Percentiles rank a stretch among this genome's conserved stretches.
phyloP scores from a whole-genome alignment of 2,888 invertebrate species.

The Xanthia icteritia region DNA sequence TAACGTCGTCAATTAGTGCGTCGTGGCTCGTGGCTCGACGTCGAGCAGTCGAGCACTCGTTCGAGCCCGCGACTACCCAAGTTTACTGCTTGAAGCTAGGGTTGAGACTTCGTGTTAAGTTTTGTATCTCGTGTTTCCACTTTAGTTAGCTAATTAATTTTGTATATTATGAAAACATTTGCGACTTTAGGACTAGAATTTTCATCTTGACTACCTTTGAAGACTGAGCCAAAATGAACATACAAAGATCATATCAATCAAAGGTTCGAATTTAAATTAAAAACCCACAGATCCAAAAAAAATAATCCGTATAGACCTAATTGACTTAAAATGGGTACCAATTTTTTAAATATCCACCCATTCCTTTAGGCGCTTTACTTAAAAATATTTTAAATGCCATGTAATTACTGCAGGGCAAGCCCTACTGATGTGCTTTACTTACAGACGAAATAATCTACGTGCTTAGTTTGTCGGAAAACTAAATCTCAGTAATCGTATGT shows the following conservation, averaged over 20 bases:
- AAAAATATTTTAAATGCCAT: not conserved
- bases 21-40: constrained; percentile 70
- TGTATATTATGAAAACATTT: not conserved
- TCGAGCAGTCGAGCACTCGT: constrained; percentile 68
- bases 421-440: constrained; percentile 59
- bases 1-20: constrained; percentile 87
- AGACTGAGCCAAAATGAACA: not conserved
- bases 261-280: not conserved
- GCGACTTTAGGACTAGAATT: not conserved
- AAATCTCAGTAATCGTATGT: constrained; percentile 70
- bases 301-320: not conserved
- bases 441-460: constrained; percentile 63
- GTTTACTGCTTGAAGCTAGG: constrained; percentile 66
- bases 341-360: not conserved
- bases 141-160: constrained; percentile 14
- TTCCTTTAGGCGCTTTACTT: no score
- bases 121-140: constrained; percentile 19
- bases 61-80: constrained; percentile 58
- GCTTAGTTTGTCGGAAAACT: constrained; percentile 56
- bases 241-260: not conserved
- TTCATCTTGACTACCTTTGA: not conserved
- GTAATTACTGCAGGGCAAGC: constrained; percentile 27
- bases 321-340: not conserved
- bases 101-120: constrained; percentile 50
- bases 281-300: not conserved